Base-by-base conservation (phyloP, 2,797 vertebrate species). In the Hylomyscus alleni region DNA sequence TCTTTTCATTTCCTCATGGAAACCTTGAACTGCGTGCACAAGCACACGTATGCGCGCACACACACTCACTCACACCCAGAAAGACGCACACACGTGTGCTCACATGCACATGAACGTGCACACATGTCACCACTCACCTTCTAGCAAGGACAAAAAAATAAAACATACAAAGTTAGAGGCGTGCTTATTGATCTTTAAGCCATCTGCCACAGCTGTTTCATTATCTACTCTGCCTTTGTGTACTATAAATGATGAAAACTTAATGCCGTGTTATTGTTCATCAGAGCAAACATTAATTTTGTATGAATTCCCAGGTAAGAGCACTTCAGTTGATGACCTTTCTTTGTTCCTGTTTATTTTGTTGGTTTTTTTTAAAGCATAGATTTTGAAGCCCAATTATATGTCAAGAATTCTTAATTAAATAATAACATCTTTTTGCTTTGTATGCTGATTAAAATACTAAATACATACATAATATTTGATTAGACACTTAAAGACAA, bases 221-320 rank as follows among this genome's bases (percentile, higher is more conserved):
- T 84, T 82, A 60, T 89, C 67, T 75, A 62, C 92, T 75, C 58
- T 91, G 29, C 56, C 82, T 93, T 93, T 91, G 56, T 73, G 47
- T 50, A 44, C 47, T 62, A 17, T 93, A 84, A 91, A 34, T 52
- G 8, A 95, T 93, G 75, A 72, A 60, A 93, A 85, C 22, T 67
- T 81, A 94, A 73, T 60, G 17, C 54, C 65, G 19, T 40, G 20
- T 50, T n/a, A 90, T 89, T 83, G 9, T 96, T 95, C 84, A 67
- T 47, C 84, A 47, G 24, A 96, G 65, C 24, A 84, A 91, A 5
- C 80, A 95, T 95, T 97, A 93, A 90, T 91, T 96, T 96, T 73
- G 24, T 34, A 65, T 94, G 80, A 95, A 97, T 77, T 91, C 80
- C 77, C 37, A 89, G 75, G 52, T 72, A 73, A 67, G 22, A 97